Evolutionary conservation across 2,797 vertebrate genomes (phyloP), one percentile per base, ranked within the genome.

Genomic region (Numenius phaeopus): DNA sequence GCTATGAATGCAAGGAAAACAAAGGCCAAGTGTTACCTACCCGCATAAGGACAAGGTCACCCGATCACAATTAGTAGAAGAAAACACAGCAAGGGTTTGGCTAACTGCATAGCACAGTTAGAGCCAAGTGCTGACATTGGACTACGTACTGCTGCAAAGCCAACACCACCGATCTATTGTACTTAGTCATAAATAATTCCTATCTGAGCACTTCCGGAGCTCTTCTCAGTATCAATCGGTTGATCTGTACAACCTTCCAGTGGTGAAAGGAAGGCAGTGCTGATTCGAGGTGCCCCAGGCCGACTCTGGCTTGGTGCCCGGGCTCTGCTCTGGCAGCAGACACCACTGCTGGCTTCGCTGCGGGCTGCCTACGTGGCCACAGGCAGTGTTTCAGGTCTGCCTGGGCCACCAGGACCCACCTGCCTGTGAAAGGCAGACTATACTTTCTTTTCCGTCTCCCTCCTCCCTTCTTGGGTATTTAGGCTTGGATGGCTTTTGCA

Each of bases 261-360:
- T 7, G 40, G 62, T 37, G 81, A 84, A 67, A 79, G 54, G 54
- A 32, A 55, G 47, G 49, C 69, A 58, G 39, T 29, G 46, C 24
- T 32, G 9, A 23, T 24, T 20, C 0, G 3, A 24, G 57, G 58
- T 11, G 23, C 27, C 66, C 40, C 44, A 39, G 65, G 55, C 44
- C 32, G n/a, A 61, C 24, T 32, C 54, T 76, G 77, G 65, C 83
- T 49, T 17, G 39, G 30, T 0, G 6, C 52, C 67, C 0, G 0
- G 46, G 71, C 62, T 84, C 71, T 77, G 75, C 61, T 91, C 72
- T 54, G 76, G 34, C 71, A 93, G 55, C 50, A 47, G 83, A 27
- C 19, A 5, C 18, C 4, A 32, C 75, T 85, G 29, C 46, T 70
- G 54, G 66, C 62, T 42, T 57, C 2, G 3, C 85, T 34, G 50